phyloP scores from a whole-genome alignment of 2,797 vertebrate species.

The Kryptopterus vitreolus region DNA sequence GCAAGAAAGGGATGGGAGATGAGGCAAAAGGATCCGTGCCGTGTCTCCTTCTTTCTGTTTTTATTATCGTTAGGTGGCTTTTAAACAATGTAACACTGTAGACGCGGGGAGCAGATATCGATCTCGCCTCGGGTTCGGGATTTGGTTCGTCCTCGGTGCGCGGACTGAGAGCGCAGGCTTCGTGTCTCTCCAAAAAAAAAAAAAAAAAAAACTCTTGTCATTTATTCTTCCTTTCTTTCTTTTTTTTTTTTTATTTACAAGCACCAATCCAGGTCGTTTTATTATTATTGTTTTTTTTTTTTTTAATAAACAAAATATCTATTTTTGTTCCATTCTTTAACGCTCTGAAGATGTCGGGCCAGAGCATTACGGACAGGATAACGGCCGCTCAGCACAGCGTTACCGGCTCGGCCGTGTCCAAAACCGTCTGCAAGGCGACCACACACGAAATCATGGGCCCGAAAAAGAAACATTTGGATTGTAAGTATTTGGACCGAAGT shows the following conservation, averaged over 20 bases:
- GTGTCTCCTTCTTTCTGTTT: not conserved
- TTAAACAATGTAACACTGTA: slow-evolving; percentile 53
- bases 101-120: not conserved
- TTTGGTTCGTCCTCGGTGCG: slow-evolving; percentile 33
- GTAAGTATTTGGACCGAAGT: slow-evolving; percentile 75
- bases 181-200: slow-evolving; percentile 17
- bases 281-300: not conserved
- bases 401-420: slow-evolving; percentile 88
- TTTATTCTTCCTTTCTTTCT: too few relatives aligned
- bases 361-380: slow-evolving; percentile 93
- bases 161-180: slow-evolving; percentile 23
- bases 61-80: slow-evolving; percentile 34
- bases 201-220: too few relatives aligned
- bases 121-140: slow-evolving; percentile 29
- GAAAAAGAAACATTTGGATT: slow-evolving; percentile 90
- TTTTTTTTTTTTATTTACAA: too few relatives aligned
- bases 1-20: slow-evolving; percentile 70
- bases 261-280: too few relatives aligned
- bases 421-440: slow-evolving; percentile 91
- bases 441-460: slow-evolving; percentile 90
- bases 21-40: slow-evolving; percentile 64
- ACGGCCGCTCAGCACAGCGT: slow-evolving; percentile 93
- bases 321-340: slow-evolving; percentile 14
- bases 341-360: slow-evolving; percentile 85
- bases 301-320: slow-evolving; percentile 24